Conservation (phyloP, 2,888 invertebrate species). For the Macrosiphum euphorbiae region DNA sequence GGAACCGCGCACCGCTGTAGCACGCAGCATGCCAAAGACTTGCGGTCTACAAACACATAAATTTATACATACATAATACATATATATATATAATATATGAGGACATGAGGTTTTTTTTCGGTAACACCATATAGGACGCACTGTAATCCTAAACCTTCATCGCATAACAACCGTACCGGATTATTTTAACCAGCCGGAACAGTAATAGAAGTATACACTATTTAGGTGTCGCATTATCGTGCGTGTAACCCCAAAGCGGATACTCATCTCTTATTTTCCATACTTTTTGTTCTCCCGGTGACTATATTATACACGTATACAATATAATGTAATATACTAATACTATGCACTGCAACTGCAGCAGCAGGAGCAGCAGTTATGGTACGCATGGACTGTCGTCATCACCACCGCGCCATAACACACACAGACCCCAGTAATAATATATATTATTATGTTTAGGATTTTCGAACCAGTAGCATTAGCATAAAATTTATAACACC, state of each 20-base stretch:
- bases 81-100: too few relatives aligned
- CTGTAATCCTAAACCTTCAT: slow-evolving; percentile 52
- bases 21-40: slow-evolving; percentile 8
- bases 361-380: slow-evolving; percentile 15
- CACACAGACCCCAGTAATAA: neutral
- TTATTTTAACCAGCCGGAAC: slow-evolving; percentile 54
- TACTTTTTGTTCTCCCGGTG: slow-evolving; percentile 44
- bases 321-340: neutral
- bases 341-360: neutral
- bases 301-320: neutral
- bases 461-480: slow-evolving; percentile 52
- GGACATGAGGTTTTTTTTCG: slow-evolving; percentile 26
- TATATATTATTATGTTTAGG: neutral
- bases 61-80: neutral
- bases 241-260: slow-evolving; percentile 33
- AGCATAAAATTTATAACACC: slow-evolving; percentile 50
- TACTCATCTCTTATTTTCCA: slow-evolving; percentile 37
- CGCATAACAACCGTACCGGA: slow-evolving; percentile 47
- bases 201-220: slow-evolving; percentile 20
- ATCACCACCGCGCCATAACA: neutral
- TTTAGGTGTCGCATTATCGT: slow-evolving; percentile 47
- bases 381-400: neutral
- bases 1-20: neutral
- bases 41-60: slow-evolving; percentile 11
- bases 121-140: slow-evolving; percentile 6